A percentile compares a stretch with the other conserved stretches of the same genome.
Conservation (phyloP, 2,797 vertebrate genomes). For the Phaenicophaeus curvirostris region DNA sequence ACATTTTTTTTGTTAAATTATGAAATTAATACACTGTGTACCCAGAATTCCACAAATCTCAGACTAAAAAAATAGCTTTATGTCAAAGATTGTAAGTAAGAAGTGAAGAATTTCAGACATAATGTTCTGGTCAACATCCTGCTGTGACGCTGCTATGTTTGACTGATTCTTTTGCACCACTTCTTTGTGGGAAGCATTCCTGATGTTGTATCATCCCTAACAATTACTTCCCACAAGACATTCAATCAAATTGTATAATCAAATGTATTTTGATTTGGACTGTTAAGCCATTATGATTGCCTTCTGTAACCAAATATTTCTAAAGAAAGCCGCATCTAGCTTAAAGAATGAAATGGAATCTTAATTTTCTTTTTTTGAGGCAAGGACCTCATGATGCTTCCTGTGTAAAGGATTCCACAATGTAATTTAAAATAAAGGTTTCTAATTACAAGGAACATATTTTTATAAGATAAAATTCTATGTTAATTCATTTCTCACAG, state of each 20-base stretch:
- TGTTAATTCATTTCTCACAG: background rate
- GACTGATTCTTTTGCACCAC: background rate
- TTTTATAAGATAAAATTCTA: background rate
- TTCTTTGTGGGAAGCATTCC: background rate
- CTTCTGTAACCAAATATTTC: background rate
- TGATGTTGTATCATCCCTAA: background rate
- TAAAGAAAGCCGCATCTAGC: background rate
- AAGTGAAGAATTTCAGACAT: background rate
- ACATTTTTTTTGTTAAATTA: background rate
- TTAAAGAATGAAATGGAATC: background rate
- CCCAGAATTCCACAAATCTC: background rate
- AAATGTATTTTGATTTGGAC: background rate
- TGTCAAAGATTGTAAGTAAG: background rate
- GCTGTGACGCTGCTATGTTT: background rate
- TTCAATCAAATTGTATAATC: background rate
- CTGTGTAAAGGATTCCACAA: background rate
- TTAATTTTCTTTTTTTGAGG: background rate
- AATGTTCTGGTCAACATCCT: background rate
- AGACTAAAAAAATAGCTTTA: background rate
- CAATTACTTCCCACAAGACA: background rate
- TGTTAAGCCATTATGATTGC: background rate
- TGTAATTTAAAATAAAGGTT: background rate
- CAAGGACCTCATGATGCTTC: background rate
- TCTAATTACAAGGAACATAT: background rate
- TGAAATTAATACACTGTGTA: background rate